phyloP scores from a whole-genome alignment of 92 coral and sea anemone genomes.

The Umimayanthus kanabou region DNA sequence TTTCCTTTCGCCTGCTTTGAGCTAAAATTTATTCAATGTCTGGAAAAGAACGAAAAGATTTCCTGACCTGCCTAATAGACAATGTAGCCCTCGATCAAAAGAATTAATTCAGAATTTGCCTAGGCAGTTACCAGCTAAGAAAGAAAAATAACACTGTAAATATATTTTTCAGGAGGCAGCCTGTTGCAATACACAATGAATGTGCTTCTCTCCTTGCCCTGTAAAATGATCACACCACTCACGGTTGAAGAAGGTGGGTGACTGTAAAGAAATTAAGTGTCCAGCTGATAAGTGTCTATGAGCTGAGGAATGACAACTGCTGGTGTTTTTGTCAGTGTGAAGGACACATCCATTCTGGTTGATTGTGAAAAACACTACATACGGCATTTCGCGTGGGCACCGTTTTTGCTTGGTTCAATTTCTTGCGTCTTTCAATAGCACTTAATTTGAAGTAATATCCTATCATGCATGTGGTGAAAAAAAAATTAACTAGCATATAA shows the following conservation, averaged over 20 bases:
- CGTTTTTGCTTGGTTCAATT: no score
- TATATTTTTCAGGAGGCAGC: conserved; percentile 54
- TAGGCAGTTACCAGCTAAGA: conserved; percentile 31
- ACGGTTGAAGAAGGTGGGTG: conserved; percentile 51
- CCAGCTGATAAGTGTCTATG: conserved; percentile 43
- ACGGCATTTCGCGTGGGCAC: no score
- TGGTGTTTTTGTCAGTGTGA: conserved; percentile 36
- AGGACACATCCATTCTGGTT: conserved; percentile 18
- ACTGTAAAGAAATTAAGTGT: conserved; percentile 36
- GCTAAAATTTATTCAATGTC: conserved; percentile 37
- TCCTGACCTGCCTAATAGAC: conserved; percentile 48
- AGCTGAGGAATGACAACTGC: conserved; percentile 33
- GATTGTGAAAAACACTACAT: not conserved
- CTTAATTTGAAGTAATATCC: no score
- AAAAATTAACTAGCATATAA: no score
- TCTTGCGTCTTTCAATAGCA: no score
- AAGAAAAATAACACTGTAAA: conserved; percentile 25
- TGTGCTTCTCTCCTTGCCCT: conserved; percentile 49
- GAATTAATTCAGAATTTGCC: conserved; percentile 44
- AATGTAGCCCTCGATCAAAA: conserved; percentile 26
- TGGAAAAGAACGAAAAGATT: conserved; percentile 38
- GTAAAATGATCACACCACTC: conserved; percentile 38
- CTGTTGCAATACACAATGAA: conserved; percentile 58
- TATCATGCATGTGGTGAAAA: no score
- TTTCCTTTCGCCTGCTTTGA: conserved; percentile 32